Conservation (phyloP, 2,888 invertebrate species). For the Leucoma salicis region DNA sequence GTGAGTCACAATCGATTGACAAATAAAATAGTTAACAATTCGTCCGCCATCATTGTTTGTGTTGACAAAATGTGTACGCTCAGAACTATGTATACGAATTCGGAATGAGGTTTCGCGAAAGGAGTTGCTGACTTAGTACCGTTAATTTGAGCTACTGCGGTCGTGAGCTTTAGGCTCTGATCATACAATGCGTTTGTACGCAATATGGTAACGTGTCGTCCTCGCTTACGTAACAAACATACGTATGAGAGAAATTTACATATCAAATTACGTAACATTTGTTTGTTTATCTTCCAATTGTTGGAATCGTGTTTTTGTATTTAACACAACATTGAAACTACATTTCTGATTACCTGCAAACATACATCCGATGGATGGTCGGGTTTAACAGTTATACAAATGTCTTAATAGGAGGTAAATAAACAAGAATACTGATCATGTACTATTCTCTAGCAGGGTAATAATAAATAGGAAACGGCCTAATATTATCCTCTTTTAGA, state of each 20-base stretch:
- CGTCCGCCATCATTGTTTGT: constrained; percentile 37
- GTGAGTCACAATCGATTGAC: too few relatives aligned
- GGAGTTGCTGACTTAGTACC: constrained; percentile 55
- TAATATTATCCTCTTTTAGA: too few relatives aligned
- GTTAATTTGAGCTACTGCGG: constrained; percentile 66
- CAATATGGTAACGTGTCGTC: constrained; percentile 18
- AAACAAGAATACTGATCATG: too few relatives aligned
- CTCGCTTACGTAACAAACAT: constrained; percentile 4
- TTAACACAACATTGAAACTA: too few relatives aligned
- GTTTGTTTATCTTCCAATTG: constrained; percentile 7
- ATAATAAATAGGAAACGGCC: too few relatives aligned
- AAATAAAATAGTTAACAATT: too few relatives aligned
- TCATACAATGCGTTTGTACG: constrained; percentile 31
- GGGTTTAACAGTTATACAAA: too few relatives aligned
- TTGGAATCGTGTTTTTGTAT: too few relatives aligned
- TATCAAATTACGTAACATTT: neutral
- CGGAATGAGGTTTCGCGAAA: constrained; percentile 63
- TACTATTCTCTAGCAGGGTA: too few relatives aligned
- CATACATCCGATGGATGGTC: too few relatives aligned
- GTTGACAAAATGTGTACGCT: constrained; percentile 56
- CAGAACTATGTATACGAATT: constrained; percentile 54
- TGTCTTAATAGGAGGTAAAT: too few relatives aligned
- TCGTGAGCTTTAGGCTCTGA: constrained; percentile 46
- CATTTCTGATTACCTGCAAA: too few relatives aligned
- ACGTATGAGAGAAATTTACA: neutral